Evolutionary conservation across 2,888 invertebrate species (phyloP).

Genomic region (Trypoxylon attenuatum): DNA sequence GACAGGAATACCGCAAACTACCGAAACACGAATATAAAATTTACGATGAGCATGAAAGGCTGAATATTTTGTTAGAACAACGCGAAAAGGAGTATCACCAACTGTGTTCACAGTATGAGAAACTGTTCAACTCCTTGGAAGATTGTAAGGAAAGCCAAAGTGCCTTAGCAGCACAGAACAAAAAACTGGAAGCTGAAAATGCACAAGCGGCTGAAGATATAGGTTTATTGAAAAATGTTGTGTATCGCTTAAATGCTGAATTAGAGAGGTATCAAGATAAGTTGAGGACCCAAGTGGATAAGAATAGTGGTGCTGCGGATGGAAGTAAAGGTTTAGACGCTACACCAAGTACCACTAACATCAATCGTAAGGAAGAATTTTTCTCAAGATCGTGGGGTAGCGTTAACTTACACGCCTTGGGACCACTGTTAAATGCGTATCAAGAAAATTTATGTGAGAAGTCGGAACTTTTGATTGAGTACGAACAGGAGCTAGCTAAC

Average conservation of each 20-base stretch:
- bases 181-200: conserved; percentile 77
- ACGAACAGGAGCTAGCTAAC: conserved; percentile 82
- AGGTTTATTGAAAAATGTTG: conserved; percentile 84
- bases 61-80: conserved; percentile 48
- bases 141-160: conserved; percentile 57
- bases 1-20: conserved; percentile 58
- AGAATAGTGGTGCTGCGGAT: not conserved
- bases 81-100: conserved; percentile 58
- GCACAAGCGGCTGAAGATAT: conserved; percentile 80
- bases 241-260: conserved; percentile 86
- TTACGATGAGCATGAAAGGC: conserved; percentile 47
- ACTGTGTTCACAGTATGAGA: conserved; percentile 56
- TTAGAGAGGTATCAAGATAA: conserved; percentile 86
- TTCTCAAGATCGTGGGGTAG: conserved; percentile 75
- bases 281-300: conserved; percentile 72
- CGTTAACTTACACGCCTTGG: conserved; percentile 80
- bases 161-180: conserved; percentile 42
- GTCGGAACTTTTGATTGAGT: conserved; percentile 82
- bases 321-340: not conserved
- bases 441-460: conserved; percentile 87
- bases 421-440: conserved; percentile 86
- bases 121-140: conserved; percentile 47
- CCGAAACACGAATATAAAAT: conserved; percentile 54
- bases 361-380: not conserved
- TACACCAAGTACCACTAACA: not conserved